Base-by-base conservation (phyloP, 2,888 invertebrate genomes). In the Ormyrus rosae region DNA sequence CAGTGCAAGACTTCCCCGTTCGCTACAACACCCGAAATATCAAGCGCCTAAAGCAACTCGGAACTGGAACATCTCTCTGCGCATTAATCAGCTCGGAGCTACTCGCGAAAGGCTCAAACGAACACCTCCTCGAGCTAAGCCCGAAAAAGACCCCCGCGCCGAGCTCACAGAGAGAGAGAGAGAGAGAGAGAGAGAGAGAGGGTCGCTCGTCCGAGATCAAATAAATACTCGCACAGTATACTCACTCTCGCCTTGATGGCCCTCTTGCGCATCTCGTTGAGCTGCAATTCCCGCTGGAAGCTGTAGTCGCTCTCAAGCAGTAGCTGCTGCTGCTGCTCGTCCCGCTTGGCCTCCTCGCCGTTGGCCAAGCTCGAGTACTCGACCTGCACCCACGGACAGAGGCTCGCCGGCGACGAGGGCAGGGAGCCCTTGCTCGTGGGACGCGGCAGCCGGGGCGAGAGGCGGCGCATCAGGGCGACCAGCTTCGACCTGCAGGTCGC, bases 321-420 rank as follows among this genome's bases (percentile, higher is more conserved):
- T 0, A 34, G 34, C 34, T 34, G 34, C 34, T 34, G 48, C 4
- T 67, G 56, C 55, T 60, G 53, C 63, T 68, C 46, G 48, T 46
- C 58, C 11, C 0, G 48, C 10, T 70, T 60, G 13, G 50, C 11
- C 53, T 46, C 65, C 2, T 65, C 68, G 19, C 6, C 48, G 45
- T 8, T 10, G 6, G 5, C 34, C 19, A 4, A 4, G 53, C 85
- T 83, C 63, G 90, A 89, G 74, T 89, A 90, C 81, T 90, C 90
- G 13, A 90, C 89, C 82, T 87, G 89, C 61, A 90, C 86, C 90
- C 90, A 90, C 13, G 90, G 90, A 50, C 89, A 90, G 45, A 87
- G 85, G 58, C 86, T 88, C 11, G 34, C 34, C 34, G 90, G 88
- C 5, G 90, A 89, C 4, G 90, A 86, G 48, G 88, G 87, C 72